Base-by-base conservation (phyloP, 1,140 invertebrate genomes). In the Bombus vancouverensis region DNA sequence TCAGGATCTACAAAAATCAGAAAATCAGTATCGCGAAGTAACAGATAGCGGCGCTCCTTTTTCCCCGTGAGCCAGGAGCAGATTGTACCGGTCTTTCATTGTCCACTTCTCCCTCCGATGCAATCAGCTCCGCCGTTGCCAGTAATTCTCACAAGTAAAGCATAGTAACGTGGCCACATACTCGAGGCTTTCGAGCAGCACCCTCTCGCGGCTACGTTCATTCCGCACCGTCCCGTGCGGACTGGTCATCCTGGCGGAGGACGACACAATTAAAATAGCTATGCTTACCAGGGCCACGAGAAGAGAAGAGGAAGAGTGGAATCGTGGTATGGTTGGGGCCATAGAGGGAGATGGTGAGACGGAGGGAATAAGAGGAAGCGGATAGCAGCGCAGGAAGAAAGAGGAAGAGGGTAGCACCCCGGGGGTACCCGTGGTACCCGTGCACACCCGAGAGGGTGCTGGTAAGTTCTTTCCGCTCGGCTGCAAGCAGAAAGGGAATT, bases 401-500 rank as follows among this genome's bases (percentile, higher is more conserved):
- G 85, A 86, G 87, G 82, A 88, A 81, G 82, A 90, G 89, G 87
- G 82, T 81, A 86, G 88, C 78, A 90, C 81, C 89, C 90, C 80
- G 79, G 85, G 91, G 86, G 88, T 90, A 88, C 84, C 83, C 90
- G 87, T 85, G 59, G 59, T n/a, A 62, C 59, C 59, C 59, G 59
- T n/a, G 59, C 59, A 62, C 59, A 62, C 59, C 59, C 59, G 86
- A 80, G 88, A 93, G 92, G 92, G 90, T 92, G 89, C 92, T 92
- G 91, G 91, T 93, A 94, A 94, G 91, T 94, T 94, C 93, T 94
- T 94, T 94, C 93, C 93, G 93, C 93, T 94, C 89, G 93, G 93
- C 93, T 94, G 93, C 92, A 92, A 89, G 87, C 94, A 95, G 95
- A 95, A 95, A 95, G 95, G 94, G 95, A 95, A 95, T 95, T 95